phyloP scores from a whole-genome alignment of 2,113 vertebrate genomes.

The Columba livia region DNA sequence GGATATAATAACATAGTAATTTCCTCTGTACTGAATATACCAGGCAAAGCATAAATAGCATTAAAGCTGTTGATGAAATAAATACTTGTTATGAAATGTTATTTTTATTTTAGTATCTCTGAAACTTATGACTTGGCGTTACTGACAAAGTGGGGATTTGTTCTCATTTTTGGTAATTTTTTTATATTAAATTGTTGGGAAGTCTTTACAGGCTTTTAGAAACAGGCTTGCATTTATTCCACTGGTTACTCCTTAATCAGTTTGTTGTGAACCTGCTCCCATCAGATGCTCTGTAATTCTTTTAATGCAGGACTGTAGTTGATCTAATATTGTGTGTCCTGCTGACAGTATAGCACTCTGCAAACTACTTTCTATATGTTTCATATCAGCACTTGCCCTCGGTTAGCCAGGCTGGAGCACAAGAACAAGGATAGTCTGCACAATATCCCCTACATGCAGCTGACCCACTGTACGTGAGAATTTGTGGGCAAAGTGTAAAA shows the following conservation, averaged over 20 bases:
- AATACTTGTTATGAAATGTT: not conserved
- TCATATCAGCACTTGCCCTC: not conserved
- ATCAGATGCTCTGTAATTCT: not conserved
- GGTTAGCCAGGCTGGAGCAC: not conserved
- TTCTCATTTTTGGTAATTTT: not conserved
- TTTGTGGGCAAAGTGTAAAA: not conserved
- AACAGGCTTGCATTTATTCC: not conserved
- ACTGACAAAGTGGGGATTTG: not conserved
- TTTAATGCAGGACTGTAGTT: not conserved
- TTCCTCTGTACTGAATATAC: not conserved
- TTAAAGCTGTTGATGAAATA: not conserved
- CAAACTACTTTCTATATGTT: not conserved
- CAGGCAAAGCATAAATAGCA: not conserved
- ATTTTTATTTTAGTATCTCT: not conserved
- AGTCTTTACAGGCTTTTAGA: not conserved
- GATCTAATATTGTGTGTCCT: rapidly evolving
- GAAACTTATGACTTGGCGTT: not conserved
- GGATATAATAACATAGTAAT: not conserved
- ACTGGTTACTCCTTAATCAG: not conserved
- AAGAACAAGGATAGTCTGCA: not conserved
- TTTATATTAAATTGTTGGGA: not conserved
- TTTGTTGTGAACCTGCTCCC: not conserved
- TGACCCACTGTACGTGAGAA: not conserved
- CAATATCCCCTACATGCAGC: rapidly evolving
- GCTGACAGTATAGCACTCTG: not conserved